phyloP scores from a whole-genome alignment of 1,140 invertebrate genomes.

The Drosophila bipectinata region DNA sequence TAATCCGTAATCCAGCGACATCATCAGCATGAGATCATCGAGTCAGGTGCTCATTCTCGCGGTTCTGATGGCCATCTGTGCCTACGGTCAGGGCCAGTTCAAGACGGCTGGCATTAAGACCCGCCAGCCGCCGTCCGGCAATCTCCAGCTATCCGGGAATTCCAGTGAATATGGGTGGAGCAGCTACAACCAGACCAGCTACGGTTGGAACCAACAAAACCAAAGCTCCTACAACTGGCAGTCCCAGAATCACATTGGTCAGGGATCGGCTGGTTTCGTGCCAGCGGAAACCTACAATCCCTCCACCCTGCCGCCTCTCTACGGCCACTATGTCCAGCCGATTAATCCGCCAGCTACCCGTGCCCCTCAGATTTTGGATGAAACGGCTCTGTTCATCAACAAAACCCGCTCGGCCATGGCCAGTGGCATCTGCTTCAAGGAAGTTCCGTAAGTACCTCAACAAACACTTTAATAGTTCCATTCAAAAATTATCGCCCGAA shows the following conservation, averaged over 20 bases:
- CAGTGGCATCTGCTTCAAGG: conserved; percentile 85
- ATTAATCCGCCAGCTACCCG: conserved; percentile 21
- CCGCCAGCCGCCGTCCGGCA: conserved; percentile 61
- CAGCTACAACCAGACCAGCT: conserved; percentile 2
- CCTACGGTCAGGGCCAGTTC: conserved; percentile 40
- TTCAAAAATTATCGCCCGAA: conserved; percentile 25
- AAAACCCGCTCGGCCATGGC: conserved; percentile 75
- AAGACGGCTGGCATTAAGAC: conserved; percentile 79
- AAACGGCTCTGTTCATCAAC: conserved; percentile 76
- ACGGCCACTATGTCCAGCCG: conserved; percentile 59
- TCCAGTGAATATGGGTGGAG: conserved; percentile 28
- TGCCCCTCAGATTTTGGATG: conserved; percentile 53
- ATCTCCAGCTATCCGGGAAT: conserved; percentile 54
- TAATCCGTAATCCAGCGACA: conserved; percentile 33
- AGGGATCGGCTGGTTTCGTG: conserved; percentile 48
- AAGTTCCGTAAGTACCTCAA: conserved; percentile 85
- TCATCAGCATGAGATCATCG: conserved; percentile 58
- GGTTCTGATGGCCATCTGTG: conserved; percentile 31
- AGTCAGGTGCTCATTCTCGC: conserved; percentile 16
- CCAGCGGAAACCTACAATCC: conserved; percentile 68
- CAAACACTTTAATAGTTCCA: conserved; percentile 14
- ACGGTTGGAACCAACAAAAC: conserved; percentile 1
- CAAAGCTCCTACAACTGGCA: conserved; percentile 14
- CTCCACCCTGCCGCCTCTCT: conserved; percentile 19
- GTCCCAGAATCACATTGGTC: conserved; percentile 26